Evolutionary conservation across 2,888 invertebrate genomes (phyloP), one percentile per base, ranked within the genome.

Genomic region (Cremastobaeus sp.): DNA sequence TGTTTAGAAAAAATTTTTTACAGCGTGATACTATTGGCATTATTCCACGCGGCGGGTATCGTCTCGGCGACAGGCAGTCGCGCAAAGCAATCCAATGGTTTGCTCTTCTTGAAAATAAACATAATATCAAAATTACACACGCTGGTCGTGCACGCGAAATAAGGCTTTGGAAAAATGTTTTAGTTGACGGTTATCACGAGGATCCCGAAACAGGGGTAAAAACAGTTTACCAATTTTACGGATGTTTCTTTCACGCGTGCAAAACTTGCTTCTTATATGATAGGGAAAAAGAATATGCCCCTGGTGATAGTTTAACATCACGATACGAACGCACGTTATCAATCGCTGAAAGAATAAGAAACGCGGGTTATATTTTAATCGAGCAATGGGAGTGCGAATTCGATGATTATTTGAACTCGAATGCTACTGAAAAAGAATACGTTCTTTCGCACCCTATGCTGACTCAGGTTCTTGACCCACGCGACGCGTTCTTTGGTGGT

Each of bases 331-430:
- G 17, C 5, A 37, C 21, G 8, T 8, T 20, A 6, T 34, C 1
- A 3, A 34, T 48, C 8, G 1, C 34, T 0, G 1, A n/a, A 1
- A 18, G 11, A 20, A 34, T 34, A 20, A 34, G 8, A 30, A 8
- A 4, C 2, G 47, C 30, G 3, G 34, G 50, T 2, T 50, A 34
- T 18, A 34, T 1, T 1, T 18, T 50, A 2, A 34, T 8, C 1
- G 50, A 50, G 20, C n/a, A 11, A 1, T 52, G 37, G 52, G 21
- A 52, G n/a, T 52, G 52, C 25, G 37, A 52, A 1, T 52, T 52
- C 12, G 52, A 52, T 4, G 1, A n/a, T n/a, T n/a, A n/a, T n/a
- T n/a, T n/a, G n/a, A n/a, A n/a, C n/a, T n/a, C n/a, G n/a, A n/a
- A n/a, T n/a, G n/a, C n/a, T n/a, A n/a, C n/a, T n/a, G n/a, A n/a